Conservation (phyloP, 37 sponge, comb jelly and placozoan genomes). For the Oopsacas minuta region DNA sequence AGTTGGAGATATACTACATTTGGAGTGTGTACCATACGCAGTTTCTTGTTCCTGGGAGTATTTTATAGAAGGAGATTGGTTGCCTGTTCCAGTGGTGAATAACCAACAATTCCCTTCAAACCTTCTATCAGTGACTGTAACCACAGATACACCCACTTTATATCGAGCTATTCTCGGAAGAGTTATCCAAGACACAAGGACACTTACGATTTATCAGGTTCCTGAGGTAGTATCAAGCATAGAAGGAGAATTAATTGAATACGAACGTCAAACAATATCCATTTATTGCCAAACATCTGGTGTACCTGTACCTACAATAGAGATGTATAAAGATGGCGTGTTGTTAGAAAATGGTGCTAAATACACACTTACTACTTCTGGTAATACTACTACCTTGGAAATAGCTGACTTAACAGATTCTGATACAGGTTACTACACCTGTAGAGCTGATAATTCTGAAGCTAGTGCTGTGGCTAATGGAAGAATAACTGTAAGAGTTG, state of each 20-base stretch:
- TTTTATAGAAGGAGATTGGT: neutral
- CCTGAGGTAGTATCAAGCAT: neutral
- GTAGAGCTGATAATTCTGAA: neutral
- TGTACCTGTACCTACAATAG: neutral
- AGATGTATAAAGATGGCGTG: neutral
- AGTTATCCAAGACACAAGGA: neutral
- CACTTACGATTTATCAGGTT: neutral
- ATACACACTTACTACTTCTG: neutral
- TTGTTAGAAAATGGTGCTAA: neutral
- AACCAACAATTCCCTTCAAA: neutral
- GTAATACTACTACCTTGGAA: neutral
- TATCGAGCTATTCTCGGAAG: neutral
- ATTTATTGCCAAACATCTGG: neutral
- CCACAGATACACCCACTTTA: neutral
- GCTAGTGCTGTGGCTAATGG: neutral
- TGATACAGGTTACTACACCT: neutral
- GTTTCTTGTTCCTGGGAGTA: neutral
- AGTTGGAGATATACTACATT: neutral
- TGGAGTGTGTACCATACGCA: neutral
- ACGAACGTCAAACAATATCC: neutral
- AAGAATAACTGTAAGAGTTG: neutral
- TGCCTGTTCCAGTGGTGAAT: neutral
- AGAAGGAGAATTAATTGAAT: neutral
- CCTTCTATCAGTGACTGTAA: neutral
- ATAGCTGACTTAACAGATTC: neutral